Conservation (phyloP, 2,113 vertebrate genomes). For the Notothenia coriiceps region DNA sequence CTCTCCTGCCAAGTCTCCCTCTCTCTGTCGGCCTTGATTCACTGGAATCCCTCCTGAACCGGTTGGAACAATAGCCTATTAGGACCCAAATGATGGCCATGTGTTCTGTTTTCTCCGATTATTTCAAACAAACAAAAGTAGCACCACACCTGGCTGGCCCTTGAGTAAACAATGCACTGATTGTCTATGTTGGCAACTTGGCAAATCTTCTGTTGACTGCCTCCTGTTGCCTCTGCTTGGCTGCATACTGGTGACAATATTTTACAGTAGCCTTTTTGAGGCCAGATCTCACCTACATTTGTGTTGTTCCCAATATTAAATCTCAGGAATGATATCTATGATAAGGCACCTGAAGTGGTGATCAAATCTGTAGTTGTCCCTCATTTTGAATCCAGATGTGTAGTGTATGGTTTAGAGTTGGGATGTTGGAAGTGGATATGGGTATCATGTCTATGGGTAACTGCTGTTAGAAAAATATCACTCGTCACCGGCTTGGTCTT, state of each 20-base stretch:
- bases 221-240: slow-evolving; percentile 16
- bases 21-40: slow-evolving; percentile 7
- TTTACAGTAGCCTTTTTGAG: slow-evolving; percentile 4
- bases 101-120: slow-evolving; percentile 43
- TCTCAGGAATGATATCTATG: neutral
- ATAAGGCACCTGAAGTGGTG: neutral
- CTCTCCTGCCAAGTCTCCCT: slow-evolving; percentile 29
- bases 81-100: slow-evolving; percentile 41
- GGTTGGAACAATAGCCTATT: slow-evolving; percentile 50
- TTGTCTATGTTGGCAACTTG: slow-evolving; percentile 7
- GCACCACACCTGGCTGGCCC: slow-evolving; percentile 31
- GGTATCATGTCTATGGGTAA: too few relatives aligned
- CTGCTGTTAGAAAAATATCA: too few relatives aligned
- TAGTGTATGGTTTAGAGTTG: neutral
- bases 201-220: slow-evolving; percentile 9
- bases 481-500: too few relatives aligned
- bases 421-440: too few relatives aligned
- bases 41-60: slow-evolving; percentile 44
- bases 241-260: slow-evolving; percentile 25
- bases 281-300: neutral
- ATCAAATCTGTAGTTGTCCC: neutral
- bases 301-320: slow-evolving; percentile 8
- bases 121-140: slow-evolving; percentile 34
- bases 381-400: neutral
- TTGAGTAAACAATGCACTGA: slow-evolving; percentile 39